Conservation (phyloP, 1,140 invertebrate species). For the Drosophila kohkoa region DNA sequence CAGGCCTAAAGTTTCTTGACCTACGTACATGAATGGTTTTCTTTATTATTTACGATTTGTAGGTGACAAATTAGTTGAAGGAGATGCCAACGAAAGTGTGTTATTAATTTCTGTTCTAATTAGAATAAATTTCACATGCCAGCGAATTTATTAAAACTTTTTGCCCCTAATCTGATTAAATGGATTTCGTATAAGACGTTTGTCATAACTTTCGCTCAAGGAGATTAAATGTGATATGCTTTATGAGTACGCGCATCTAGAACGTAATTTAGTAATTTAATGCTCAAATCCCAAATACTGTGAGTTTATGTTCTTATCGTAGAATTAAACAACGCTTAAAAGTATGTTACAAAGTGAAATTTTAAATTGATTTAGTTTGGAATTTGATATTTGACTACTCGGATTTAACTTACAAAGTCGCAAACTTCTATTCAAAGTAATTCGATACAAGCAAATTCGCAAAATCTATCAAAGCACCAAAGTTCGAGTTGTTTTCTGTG, state of each 20-base stretch:
- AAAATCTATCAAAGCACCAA: too few relatives aligned
- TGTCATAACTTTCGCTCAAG: background rate
- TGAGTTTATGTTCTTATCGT: background rate
- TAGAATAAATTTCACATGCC: too few relatives aligned
- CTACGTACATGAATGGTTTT: slow-evolving; percentile 22
- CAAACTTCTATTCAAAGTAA: too few relatives aligned
- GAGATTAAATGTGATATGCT: background rate
- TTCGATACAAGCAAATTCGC: too few relatives aligned
- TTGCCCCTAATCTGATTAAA: background rate
- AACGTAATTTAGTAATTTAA: background rate
- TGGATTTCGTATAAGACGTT: background rate
- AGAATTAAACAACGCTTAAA: background rate
- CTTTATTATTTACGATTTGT: background rate
- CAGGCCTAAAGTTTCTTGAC: slow-evolving; percentile 37
- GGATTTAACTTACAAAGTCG: too few relatives aligned
- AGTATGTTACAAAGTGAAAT: background rate
- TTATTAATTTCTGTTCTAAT: too few relatives aligned
- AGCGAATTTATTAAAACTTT: too few relatives aligned
- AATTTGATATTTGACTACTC: too few relatives aligned
- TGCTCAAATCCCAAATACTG: background rate
- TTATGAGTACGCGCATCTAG: background rate
- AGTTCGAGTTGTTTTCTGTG: too few relatives aligned
- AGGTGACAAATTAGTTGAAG: too few relatives aligned
- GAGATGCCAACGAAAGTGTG: too few relatives aligned
- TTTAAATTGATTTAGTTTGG: too few relatives aligned